Base-by-base conservation (phyloP, 2,113 vertebrate species). In the Lathamus discolor region DNA sequence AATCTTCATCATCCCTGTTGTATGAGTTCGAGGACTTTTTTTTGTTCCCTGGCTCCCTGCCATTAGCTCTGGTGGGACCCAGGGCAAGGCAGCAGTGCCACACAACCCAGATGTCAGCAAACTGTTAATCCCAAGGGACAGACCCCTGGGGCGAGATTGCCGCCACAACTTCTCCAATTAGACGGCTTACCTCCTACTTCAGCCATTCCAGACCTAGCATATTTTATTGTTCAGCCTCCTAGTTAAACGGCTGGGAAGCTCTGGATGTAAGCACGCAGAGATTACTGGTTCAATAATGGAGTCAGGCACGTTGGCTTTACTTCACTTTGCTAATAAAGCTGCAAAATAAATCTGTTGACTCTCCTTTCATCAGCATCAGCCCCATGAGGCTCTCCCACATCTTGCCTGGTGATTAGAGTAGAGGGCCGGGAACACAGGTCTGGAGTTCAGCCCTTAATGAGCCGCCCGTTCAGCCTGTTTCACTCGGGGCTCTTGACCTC, bases 371-470 rank as follows among this genome's bases (percentile, higher is more conserved):
- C 84, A 97, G 67, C 67, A 74, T 77, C 88, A 83, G 83, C 70
- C 76, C 89, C 94, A 37, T 83, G 89, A 92, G 86, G 54, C 35
- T 83, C 93, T 95, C 86, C 90, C 49, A 73, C 19, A 31, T 95
- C 81, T 95, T 9, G 28, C 86, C 44, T 72, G 52, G 93, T 96
- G 96, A 96, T 96, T 96, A 96, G 86, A 96, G 90, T 72, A 69
- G 76, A 91, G 84, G 39, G 19, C 72, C 48, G 69, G 68, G 81
- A 86, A 46, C 17, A 3, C 17, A 10, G 92, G 75, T 86, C 95
- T 90, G 62, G 61, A 94, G 88, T 93, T 97, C 95, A 78, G 78
- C 59, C 79, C 81, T 97, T 97, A 97, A 98, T 97, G 97, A 98
- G 97, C 95, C 28, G 44, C 90, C 92, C 64, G 4, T 78, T 97